Evolutionary conservation across 2,797 vertebrate species (phyloP).

Genomic region (Zenarchopterus dispar): DNA sequence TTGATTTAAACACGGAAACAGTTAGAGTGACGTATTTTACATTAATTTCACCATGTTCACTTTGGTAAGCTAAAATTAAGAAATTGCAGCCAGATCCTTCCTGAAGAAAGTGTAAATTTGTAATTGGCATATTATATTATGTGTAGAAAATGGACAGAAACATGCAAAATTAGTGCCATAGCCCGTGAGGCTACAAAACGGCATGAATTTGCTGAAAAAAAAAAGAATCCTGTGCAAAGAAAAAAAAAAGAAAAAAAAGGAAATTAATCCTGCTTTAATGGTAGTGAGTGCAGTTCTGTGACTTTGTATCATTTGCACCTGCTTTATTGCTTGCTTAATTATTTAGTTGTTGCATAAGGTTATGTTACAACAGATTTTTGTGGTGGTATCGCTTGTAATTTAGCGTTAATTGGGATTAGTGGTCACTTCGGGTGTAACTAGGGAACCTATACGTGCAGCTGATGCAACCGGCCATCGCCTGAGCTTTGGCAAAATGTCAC

Average conservation of each 20-base stretch:
- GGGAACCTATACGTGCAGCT: slow-evolving; percentile 71
- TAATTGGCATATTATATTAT: slow-evolving; percentile 2
- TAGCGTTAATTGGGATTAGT: slow-evolving; percentile 50
- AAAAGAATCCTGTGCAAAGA: slow-evolving; percentile 32
- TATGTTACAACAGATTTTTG: slow-evolving; percentile 56
- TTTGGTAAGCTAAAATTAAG: background rate
- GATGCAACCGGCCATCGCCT: slow-evolving; percentile 63
- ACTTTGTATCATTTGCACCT: slow-evolving; percentile 77
- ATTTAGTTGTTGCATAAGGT: slow-evolving; percentile 72
- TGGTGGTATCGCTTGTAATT: slow-evolving; percentile 74
- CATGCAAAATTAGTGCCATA: slow-evolving; percentile 27
- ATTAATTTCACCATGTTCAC: too few relatives aligned
- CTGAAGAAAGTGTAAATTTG: background rate
- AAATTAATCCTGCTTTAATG: slow-evolving; percentile 59
- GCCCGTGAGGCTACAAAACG: slow-evolving; percentile 41
- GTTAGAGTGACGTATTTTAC: background rate
- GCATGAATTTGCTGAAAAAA: slow-evolving; percentile 24
- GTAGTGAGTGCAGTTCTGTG: slow-evolving; percentile 75
- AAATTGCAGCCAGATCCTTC: slow-evolving; percentile 2
- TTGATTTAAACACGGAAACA: slow-evolving; percentile 1
- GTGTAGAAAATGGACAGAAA: slow-evolving; percentile 54
- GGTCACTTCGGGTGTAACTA: slow-evolving; percentile 44
- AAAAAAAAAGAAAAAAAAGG: slow-evolving; percentile 36
- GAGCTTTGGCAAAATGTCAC: slow-evolving; percentile 46
- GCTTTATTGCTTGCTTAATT: slow-evolving; percentile 76